Conservation (phyloP, 2,888 invertebrate genomes). For the Sesia bembeciformis region DNA sequence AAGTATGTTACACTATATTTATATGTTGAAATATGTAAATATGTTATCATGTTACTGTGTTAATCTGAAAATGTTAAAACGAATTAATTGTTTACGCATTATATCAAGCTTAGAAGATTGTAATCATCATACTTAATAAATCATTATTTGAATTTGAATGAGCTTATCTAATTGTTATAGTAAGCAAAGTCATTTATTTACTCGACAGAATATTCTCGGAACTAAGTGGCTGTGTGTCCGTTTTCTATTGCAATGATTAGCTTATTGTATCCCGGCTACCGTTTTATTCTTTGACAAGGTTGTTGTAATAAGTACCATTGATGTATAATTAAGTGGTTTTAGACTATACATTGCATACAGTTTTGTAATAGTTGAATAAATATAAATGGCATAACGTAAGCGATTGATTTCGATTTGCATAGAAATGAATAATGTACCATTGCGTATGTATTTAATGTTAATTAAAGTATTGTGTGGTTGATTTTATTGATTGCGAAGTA, state of each 20-base stretch:
- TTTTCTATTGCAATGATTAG: conserved; percentile 48
- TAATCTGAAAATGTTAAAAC: no score
- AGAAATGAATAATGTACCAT: not conserved
- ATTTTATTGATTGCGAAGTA: not conserved
- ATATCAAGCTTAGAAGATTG: no score
- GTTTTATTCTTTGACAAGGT: conserved; percentile 57
- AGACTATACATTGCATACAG: conserved; percentile 8
- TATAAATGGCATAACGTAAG: conserved; percentile 19
- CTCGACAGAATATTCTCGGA: not conserved
- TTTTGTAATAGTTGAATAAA: conserved; percentile 3
- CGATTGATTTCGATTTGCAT: conserved; percentile 21
- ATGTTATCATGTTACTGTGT: no score
- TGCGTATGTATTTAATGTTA: not conserved
- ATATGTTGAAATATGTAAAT: no score
- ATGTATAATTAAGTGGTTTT: conserved; percentile 41
- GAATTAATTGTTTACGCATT: no score
- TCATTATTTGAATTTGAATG: no score
- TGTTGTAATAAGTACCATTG: conserved; percentile 42
- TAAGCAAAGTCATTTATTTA: no score
- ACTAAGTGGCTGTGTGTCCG: conserved; percentile 21
- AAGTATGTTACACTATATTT: no score
- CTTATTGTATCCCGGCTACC: conserved; percentile 60
- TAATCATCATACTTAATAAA: no score
- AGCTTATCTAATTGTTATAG: no score
- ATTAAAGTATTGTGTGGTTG: not conserved